Evolutionary conservation across 1,140 invertebrate genomes (phyloP), one percentile per base, ranked within the genome.

Genomic region (Patella vulgata): DNA sequence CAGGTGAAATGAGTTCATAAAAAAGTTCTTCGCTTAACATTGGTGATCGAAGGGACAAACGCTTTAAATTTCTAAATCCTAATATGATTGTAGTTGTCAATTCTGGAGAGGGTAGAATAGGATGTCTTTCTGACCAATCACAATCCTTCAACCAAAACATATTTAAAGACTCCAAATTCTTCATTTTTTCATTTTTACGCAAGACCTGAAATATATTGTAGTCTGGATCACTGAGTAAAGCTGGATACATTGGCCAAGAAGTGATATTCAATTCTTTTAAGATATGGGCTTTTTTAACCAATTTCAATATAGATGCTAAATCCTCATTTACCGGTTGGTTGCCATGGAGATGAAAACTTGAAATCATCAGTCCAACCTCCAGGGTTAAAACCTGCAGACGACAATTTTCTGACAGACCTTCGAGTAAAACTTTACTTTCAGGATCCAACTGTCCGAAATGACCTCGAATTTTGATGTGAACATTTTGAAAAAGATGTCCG

Each of bases 21-120:
- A 77, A 42, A 6, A 77, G 36, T 6, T 68, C 67, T 19, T 69
- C 63, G 30, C 58, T 65, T 17, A 77, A 52, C 72, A 77, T 73
- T 1, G 60, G 56, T 3, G 68, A 66, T 19, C 70, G 59, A 1
- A 77, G 17, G 44, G 63, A 68, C 23, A 77, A 51, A 30, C 62
- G 61, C 11, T 52, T 56, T 6, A 77, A 52, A 11, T 59, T 47
- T n/a, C 25, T 58, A 36, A 74, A 73, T 23, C 70, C 39, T 8
- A 46, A 27, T 4, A 74, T 14, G 2, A 73, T 19, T 5, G 52
- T 30, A 17, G 56, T 6, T 1, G 57, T 59, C 14, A 51, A 50
- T 9, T 31, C 14, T 17, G 56, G 39, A 6, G 52, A 43, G 3
- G 59, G 63, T 3, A 74, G 55, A 36, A 66, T 59, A 1, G 69